These are phyloP conservation scores for Malacoraja senta DNA, from an alignment of 2,797 vertebrate species.

Conservation along the genomic window DNA sequence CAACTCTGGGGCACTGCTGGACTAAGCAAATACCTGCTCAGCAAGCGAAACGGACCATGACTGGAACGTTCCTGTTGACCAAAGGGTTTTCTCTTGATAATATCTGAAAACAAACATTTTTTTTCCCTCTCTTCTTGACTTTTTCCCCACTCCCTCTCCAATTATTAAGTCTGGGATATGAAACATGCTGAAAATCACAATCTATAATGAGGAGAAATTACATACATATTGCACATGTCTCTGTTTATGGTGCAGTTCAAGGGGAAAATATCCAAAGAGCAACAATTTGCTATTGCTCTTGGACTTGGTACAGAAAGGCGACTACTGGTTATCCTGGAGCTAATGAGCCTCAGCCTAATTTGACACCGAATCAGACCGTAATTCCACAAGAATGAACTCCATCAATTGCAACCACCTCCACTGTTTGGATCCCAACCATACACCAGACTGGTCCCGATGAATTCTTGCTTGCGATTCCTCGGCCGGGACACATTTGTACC, in stretches of 20 bases:
- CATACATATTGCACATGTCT: conserved; percentile 34
- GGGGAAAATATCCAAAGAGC: not conserved
- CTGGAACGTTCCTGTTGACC: not conserved
- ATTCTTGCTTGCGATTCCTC: not conserved
- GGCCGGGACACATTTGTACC: not conserved
- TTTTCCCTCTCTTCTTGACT: not conserved
- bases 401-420: not conserved
- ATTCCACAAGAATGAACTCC: conserved; percentile 25
- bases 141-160: not conserved
- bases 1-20: not conserved
- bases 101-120: conserved; percentile 31
- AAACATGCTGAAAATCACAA: conserved; percentile 32
- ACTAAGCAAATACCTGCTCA: conserved; percentile 19
- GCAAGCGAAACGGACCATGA: not conserved
- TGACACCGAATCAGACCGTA: conserved; percentile 27
- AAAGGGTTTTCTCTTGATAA: not conserved
- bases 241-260: conserved; percentile 22
- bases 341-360: conserved; percentile 31
- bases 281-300: conserved; percentile 20
- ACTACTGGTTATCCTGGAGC: not conserved
- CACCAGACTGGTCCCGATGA: not conserved
- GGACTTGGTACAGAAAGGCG: conserved; percentile 18
- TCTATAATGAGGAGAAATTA: conserved; percentile 29
- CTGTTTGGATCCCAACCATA: not conserved
- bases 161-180: conserved; percentile 32